Evolutionary conservation across 2,888 invertebrate genomes (phyloP).

Genomic region (Scaptomyza reducta): DNA sequence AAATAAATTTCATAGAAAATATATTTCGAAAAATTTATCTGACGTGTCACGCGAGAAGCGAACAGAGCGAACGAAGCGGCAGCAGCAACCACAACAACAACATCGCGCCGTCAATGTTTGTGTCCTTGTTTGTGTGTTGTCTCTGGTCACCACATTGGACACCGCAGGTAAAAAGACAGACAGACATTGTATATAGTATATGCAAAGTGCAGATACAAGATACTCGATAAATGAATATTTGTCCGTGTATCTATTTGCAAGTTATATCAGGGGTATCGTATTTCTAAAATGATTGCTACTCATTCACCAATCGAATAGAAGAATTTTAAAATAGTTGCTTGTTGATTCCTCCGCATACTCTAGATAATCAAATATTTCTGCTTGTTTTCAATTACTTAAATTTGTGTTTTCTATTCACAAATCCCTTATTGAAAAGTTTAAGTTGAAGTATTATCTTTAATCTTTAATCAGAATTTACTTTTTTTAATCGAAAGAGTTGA

Average conservation of each 20-base stretch:
- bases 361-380: too few relatives aligned
- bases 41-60: slow-evolving; percentile 79
- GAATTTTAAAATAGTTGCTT: neutral
- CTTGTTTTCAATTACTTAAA: neutral
- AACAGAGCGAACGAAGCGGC: neutral
- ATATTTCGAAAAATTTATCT: slow-evolving; percentile 82
- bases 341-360: neutral
- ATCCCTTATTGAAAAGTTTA: neutral
- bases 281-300: slow-evolving; percentile 32
- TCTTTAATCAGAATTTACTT: neutral
- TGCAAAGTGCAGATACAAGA: slow-evolving; percentile 11
- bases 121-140: slow-evolving; percentile 4
- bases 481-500: slow-evolving; percentile 19
- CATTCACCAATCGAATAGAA: neutral
- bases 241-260: slow-evolving; percentile 33
- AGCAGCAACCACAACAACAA: slow-evolving; percentile 13
- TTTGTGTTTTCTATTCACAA: neutral
- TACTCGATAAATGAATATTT: slow-evolving; percentile 35
- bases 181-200: neutral
- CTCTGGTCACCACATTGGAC: slow-evolving; percentile 18
- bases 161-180: slow-evolving; percentile 15
- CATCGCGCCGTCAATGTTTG: slow-evolving; percentile 1
- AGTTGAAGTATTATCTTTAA: neutral
- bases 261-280: slow-evolving; percentile 18
- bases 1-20: slow-evolving; percentile 82